Percentiles rank a stretch among this genome's conserved stretches.
phyloP scores from a whole-genome alignment of 2,888 invertebrate species.

The Mimumesa dahlbomi region DNA sequence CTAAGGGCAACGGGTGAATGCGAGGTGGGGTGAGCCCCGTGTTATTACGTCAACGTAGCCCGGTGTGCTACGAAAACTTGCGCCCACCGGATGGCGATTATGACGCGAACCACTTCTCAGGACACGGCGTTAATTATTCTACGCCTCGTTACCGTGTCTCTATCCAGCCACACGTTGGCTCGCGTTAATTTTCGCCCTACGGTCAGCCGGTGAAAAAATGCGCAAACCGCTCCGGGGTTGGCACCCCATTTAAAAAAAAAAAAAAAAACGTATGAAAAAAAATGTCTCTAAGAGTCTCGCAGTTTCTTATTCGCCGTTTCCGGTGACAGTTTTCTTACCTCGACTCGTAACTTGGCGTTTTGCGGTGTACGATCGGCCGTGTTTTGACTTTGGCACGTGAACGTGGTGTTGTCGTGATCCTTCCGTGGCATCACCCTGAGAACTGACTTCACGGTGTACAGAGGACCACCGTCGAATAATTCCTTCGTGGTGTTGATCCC shows the following conservation, averaged over 20 bases:
- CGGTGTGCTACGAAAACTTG: constrained; percentile 37
- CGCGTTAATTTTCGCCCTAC: constrained; percentile 50
- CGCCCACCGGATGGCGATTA: constrained; percentile 49
- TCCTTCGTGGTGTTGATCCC: constrained; percentile 90
- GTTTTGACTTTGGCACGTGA: constrained; percentile 96
- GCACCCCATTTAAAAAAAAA: constrained; percentile 4
- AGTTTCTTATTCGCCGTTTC: too few species aligned
- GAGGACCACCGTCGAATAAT: constrained; percentile 89
- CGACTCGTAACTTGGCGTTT: constrained; percentile 89
- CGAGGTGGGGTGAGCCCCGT: too few species aligned
- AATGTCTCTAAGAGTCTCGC: too few species aligned
- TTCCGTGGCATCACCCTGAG: constrained; percentile 92
- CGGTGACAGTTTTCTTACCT: constrained; percentile 83
- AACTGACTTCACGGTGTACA: constrained; percentile 92
- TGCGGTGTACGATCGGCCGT: constrained; percentile 93
- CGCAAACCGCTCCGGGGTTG: constrained; percentile 14
- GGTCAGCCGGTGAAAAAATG: constrained; percentile 33
- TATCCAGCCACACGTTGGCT: constrained; percentile 26
- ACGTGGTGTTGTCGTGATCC: constrained; percentile 94
- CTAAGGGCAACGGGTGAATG: background rate
- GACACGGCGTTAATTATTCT: constrained; percentile 60
- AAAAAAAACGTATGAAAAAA: too few species aligned
- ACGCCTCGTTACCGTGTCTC: constrained; percentile 55
- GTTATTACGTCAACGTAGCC: background rate
- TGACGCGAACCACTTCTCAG: constrained; percentile 37